phyloP scores from a whole-genome alignment of 2,113 vertebrate genomes.

The Ondatra zibethicus region DNA sequence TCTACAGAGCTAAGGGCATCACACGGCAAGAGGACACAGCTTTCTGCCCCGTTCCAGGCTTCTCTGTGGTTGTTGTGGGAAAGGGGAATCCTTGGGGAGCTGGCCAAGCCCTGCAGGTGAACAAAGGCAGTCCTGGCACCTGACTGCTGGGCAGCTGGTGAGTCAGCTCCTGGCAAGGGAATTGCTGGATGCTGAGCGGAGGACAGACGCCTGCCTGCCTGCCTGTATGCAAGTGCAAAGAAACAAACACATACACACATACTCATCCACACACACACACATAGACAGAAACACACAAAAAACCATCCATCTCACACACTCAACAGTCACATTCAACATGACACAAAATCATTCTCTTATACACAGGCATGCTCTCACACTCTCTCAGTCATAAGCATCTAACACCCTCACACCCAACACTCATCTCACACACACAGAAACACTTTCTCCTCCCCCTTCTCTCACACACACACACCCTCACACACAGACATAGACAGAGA shows the following conservation, averaged over 20 bases:
- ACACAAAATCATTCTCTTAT: background rate
- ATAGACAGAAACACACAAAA: background rate
- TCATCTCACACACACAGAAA: background rate
- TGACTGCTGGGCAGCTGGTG: slow-evolving; percentile 38
- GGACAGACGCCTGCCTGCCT: background rate
- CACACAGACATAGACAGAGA: no score
- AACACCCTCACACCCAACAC: background rate
- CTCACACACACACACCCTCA: background rate
- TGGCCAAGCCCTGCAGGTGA: slow-evolving; percentile 48
- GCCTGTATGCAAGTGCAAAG: background rate
- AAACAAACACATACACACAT: background rate
- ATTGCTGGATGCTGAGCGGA: background rate
- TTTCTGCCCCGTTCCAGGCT: background rate
- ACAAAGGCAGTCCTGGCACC: background rate
- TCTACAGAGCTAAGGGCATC: accelerated
- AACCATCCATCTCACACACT: background rate
- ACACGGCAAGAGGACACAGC: accelerated
- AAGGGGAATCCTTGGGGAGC: background rate
- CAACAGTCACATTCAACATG: background rate
- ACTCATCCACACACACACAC: background rate
- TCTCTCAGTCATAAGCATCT: background rate
- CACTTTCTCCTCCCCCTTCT: background rate
- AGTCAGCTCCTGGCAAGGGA: slow-evolving; percentile 49
- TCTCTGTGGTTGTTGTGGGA: background rate
- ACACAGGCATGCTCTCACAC: background rate